Evolutionary conservation across 2,888 invertebrate species (phyloP).

Genomic region (Agrochola circellaris): DNA sequence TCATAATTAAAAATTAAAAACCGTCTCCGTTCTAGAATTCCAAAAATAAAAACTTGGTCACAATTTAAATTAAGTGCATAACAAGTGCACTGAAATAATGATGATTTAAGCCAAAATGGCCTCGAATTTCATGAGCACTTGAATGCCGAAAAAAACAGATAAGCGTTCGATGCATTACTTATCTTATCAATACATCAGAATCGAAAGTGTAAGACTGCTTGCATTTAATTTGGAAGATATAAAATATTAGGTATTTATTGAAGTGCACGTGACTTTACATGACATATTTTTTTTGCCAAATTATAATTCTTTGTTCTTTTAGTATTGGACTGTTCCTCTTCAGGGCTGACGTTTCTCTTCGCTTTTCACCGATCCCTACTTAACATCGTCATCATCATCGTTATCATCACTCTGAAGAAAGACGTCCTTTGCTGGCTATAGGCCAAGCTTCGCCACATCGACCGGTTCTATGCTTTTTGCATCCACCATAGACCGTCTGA

Average conservation of each 20-base stretch:
- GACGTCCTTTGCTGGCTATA: not conserved
- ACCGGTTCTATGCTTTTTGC: not conserved
- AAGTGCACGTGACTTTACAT: not conserved
- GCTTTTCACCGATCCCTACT: not conserved
- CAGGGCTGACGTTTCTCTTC: not conserved
- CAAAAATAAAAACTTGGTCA: not conserved
- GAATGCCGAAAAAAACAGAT: constrained; percentile 23
- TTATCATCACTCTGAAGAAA: fast-evolving
- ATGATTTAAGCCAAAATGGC: not conserved
- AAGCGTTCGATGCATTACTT: constrained; percentile 25
- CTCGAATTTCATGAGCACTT: constrained; percentile 20
- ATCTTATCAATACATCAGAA: constrained; percentile 24
- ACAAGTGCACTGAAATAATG: constrained; percentile 7
- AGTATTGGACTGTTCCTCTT: not conserved
- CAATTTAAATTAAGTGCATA: not conserved
- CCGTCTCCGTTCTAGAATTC: no score
- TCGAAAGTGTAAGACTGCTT: constrained; percentile 4
- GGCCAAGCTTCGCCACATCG: not conserved
- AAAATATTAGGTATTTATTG: not conserved
- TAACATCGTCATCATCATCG: not conserved
- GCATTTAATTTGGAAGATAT: not conserved
- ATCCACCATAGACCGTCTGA: not conserved
- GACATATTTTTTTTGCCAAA: not conserved
- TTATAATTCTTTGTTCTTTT: not conserved
- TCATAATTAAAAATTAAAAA: no score